Base-by-base conservation (phyloP, 2,113 vertebrate species). In the Ceyx melanurus region DNA sequence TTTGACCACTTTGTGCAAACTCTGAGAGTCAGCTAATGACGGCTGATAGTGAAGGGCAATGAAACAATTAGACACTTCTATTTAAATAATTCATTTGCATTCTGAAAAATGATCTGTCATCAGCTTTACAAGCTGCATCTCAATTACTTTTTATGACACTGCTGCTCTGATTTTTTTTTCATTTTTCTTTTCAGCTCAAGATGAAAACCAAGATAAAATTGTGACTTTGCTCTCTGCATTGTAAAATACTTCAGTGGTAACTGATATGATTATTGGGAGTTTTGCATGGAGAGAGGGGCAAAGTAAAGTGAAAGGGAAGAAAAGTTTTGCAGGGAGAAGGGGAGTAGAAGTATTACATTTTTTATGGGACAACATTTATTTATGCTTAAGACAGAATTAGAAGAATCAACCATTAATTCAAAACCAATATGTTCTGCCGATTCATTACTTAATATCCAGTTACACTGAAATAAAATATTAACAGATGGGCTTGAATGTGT, bases 31-130 rank as follows among this genome's bases (percentile, higher is more conserved):
- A 76, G 46, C 76, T 58, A 81, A 81, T 89, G 83, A 70, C 37
- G 3, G 9, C 21, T 67, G 48, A 82, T 57, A 82, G 26, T 50
- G 79, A 92, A 94, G 60, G 82, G 18, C 57, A 84, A 81, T 78
- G 90, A 89, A 91, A 88, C 33, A 92, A 91, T 91, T 94, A 74
- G 18, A 66, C 13, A 71, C 21, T 37, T 85, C 65, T 46, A 68
- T 76, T 89, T 91, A 93, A 91, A 40, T 76, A 85, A 95, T 79
- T 88, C 61, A 91, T 77, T 93, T 95, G 61, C 73, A 91, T 82
- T 92, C 67, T 51, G 29, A 60, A 54, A 86, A 86, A 35, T 61
- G 62, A 89, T 75, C 25, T 56, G 77, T 77, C 74, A 84, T 70
- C 71, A 89, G 31, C 35, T 84, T 77, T 74, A 62, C 56, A 66